Conservation (phyloP, 2,888 invertebrate genomes). For the Xestobium rufovillosum region DNA sequence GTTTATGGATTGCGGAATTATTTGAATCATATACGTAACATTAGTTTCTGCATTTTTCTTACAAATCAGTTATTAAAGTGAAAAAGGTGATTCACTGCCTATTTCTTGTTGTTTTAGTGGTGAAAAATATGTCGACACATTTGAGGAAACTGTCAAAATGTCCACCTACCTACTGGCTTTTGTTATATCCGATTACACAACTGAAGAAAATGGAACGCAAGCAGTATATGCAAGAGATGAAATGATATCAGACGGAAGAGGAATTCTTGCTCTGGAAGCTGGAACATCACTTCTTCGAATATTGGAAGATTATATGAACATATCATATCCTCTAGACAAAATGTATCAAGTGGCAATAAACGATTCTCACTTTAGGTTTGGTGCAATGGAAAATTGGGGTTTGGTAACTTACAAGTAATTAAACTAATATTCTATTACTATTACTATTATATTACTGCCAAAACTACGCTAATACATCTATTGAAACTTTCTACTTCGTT, state of each 20-base stretch:
- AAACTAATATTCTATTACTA: too few species aligned
- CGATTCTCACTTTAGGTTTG: conserved; percentile 50
- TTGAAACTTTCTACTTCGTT: too few species aligned
- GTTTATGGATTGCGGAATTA: too few species aligned
- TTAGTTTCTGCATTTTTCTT: too few species aligned
- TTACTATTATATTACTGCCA: too few species aligned
- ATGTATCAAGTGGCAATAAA: conserved; percentile 53
- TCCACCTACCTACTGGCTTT: conserved; percentile 69
- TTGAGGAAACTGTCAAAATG: conserved; percentile 59
- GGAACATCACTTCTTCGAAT: conserved; percentile 46
- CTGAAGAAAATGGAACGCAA: too few species aligned
- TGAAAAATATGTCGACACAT: conserved; percentile 32
- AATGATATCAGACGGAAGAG: conserved; percentile 28
- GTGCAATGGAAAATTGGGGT: conserved; percentile 53
- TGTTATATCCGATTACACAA: conserved; percentile 35
- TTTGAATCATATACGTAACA: too few species aligned
- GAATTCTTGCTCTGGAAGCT: conserved; percentile 46
- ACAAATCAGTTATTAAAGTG: too few species aligned
- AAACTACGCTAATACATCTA: too few species aligned
- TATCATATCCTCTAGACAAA: conserved; percentile 48
- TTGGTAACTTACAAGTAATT: conserved; percentile 49
- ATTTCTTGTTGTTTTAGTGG: too few species aligned
- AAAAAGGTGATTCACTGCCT: too few species aligned
- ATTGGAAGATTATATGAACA: conserved; percentile 48
- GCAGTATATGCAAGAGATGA: too few species aligned